A percentile compares a stretch with the other conserved stretches of the same genome.
Evolutionary conservation across 1,140 invertebrate genomes (phyloP).

Genomic region (Matsumurasca onukii): DNA sequence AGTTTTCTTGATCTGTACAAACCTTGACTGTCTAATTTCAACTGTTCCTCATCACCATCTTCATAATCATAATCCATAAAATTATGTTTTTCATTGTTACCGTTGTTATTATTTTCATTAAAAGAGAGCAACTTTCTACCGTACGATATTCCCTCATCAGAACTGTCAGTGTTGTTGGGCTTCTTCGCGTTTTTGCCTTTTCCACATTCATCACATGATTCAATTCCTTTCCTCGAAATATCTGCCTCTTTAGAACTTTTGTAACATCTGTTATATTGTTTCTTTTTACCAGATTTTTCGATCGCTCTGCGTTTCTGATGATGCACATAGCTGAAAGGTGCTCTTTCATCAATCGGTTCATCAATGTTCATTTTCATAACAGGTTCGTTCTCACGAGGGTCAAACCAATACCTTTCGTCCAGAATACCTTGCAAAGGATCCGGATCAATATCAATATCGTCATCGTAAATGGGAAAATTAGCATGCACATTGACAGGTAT

Average conservation of each 20-base stretch:
- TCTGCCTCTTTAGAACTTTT: background rate
- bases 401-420: slow-evolving; percentile 9
- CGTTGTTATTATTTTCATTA: too few species aligned
- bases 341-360: background rate
- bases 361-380: background rate
- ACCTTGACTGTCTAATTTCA: too few species aligned
- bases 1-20: too few species aligned
- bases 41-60: too few species aligned
- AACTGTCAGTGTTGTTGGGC: background rate
- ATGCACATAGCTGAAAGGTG: background rate
- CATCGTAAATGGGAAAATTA: slow-evolving; percentile 16
- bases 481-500: too few species aligned
- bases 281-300: too few species aligned
- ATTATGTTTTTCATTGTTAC: too few species aligned
- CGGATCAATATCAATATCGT: slow-evolving; percentile 12
- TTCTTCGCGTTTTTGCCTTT: background rate
- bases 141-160: background rate
- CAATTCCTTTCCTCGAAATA: background rate
- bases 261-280: background rate
- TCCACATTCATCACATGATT: background rate
- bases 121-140: background rate
- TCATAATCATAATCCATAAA: too few species aligned
- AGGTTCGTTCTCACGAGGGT: background rate
- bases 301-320: background rate
- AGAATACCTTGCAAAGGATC: slow-evolving; percentile 19